These are phyloP conservation scores for Anhinga anhinga DNA, from an alignment of 2,113 vertebrate species.

Conservation along the genomic window DNA sequence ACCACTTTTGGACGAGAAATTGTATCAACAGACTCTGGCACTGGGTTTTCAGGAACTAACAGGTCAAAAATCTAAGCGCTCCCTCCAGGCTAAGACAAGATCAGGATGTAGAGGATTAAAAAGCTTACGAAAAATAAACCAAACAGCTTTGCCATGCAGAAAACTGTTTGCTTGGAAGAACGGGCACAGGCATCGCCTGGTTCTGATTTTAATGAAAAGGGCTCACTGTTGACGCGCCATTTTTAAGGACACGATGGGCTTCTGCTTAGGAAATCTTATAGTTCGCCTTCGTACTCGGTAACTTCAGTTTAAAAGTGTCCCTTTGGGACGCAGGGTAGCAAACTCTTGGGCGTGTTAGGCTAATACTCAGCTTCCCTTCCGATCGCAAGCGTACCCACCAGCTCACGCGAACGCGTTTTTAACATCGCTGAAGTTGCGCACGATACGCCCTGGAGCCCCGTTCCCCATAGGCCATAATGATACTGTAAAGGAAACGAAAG, in stretches of 20 bases:
- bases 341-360: neutral
- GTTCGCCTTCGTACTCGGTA: neutral
- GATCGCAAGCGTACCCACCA: neutral
- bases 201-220: neutral
- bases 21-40: neutral
- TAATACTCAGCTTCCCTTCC: neutral
- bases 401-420: neutral
- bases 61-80: constrained; percentile 15
- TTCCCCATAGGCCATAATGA: neutral
- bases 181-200: neutral
- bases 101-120: constrained; percentile 48
- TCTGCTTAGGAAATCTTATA: fast-evolving
- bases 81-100: constrained; percentile 35
- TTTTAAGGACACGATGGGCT: neutral
- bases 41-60: neutral
- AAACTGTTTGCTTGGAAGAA: neutral
- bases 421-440: neutral
- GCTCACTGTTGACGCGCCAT: fast-evolving
- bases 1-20: neutral
- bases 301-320: neutral
- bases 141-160: neutral
- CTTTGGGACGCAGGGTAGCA: neutral
- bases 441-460: fast-evolving
- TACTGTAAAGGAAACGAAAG: neutral
- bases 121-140: constrained; percentile 18